Evolutionary conservation across 2,113 vertebrate genomes (phyloP).

Genomic region (Edolisoma coerulescens): DNA sequence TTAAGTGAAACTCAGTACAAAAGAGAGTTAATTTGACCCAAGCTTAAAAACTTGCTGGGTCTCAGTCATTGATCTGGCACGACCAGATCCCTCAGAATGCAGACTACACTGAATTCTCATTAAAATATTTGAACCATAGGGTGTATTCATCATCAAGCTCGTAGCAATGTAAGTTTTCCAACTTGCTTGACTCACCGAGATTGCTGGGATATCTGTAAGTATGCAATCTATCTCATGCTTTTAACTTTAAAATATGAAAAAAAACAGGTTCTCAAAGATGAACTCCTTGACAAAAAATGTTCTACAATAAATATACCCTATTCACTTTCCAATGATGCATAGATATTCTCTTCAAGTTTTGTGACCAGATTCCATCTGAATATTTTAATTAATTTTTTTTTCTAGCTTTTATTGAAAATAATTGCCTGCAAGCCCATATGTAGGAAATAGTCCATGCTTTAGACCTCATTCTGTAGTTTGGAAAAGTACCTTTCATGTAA

Average conservation of each 20-base stretch:
- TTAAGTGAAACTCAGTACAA: neutral
- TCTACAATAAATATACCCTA: neutral
- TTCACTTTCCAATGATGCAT: neutral
- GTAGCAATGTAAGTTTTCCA: neutral
- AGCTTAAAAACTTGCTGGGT: neutral
- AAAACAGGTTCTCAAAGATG: neutral
- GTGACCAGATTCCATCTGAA: neutral
- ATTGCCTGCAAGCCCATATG: neutral
- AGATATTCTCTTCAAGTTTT: neutral
- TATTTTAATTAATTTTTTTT: neutral
- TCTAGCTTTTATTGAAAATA: neutral
- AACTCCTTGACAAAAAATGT: neutral
- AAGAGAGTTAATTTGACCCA: neutral
- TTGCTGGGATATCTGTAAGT: neutral
- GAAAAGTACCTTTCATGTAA: neutral
- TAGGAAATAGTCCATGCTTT: neutral
- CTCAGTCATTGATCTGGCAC: neutral
- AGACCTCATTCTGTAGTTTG: neutral
- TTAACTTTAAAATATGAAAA: neutral
- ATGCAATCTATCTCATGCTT: neutral
- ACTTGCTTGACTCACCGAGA: neutral
- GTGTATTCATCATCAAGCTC: neutral
- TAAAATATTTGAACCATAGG: neutral
- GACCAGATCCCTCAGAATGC: neutral
- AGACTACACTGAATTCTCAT: neutral